These are phyloP conservation scores for Chloroceryle amazona DNA, from an alignment of 2,797 vertebrate genomes.

Conservation along the genomic window DNA sequence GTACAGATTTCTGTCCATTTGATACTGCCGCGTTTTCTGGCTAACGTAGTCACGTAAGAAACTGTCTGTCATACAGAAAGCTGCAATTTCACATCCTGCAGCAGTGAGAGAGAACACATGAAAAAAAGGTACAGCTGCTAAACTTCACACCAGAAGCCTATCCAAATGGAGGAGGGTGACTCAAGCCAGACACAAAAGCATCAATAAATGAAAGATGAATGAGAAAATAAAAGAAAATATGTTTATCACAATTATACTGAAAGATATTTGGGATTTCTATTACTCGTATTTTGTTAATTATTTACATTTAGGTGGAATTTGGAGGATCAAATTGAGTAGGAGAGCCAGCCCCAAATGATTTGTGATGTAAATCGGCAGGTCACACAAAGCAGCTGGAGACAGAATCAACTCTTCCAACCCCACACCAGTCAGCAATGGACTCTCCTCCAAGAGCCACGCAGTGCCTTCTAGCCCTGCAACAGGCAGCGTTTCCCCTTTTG, in stretches of 20 bases:
- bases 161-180: background rate
- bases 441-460: background rate
- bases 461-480: background rate
- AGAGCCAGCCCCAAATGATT: background rate
- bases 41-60: background rate
- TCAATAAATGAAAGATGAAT: background rate
- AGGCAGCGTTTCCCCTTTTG: background rate
- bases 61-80: conserved; percentile 10
- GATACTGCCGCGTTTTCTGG: background rate
- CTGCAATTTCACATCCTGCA: conserved; percentile 16
- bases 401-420: background rate
- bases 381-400: background rate
- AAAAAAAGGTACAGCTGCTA: conserved; percentile 44
- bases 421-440: background rate
- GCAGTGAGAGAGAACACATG: conserved; percentile 37
- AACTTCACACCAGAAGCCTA: conserved; percentile 39
- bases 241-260: background rate
- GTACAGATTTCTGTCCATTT: background rate
- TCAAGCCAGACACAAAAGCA: background rate
- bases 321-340: background rate
- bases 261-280: background rate
- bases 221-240: background rate
- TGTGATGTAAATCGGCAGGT: rapidly evolving
- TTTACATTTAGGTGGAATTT: background rate
- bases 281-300: background rate